phyloP scores from a whole-genome alignment of 2,888 invertebrate genomes.

The Sphaerophoria rueppellii region DNA sequence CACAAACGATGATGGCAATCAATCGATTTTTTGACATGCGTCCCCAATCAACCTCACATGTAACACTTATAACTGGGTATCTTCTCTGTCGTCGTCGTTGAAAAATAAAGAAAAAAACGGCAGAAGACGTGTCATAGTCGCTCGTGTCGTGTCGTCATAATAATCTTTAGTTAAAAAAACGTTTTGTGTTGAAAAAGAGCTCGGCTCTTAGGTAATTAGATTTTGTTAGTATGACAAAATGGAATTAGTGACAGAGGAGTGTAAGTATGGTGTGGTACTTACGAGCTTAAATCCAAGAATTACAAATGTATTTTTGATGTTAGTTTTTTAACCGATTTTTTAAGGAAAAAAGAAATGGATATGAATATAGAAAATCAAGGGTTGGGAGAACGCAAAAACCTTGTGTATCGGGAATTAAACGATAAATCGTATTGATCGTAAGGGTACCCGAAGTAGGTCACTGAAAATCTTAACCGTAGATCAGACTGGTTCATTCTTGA shows the following conservation, averaged over 20 bases:
- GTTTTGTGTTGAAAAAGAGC: not conserved
- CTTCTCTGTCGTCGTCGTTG: not conserved
- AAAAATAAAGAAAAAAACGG: not conserved
- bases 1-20: constrained; percentile 60
- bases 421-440: too few relatives aligned
- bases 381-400: not conserved
- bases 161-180: not conserved
- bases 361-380: not conserved
- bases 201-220: constrained; percentile 47
- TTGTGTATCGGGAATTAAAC: too few relatives aligned
- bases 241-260: not conserved
- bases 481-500: too few relatives aligned
- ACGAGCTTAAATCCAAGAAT: not conserved
- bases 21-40: constrained; percentile 55
- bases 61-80: not conserved
- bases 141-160: not conserved
- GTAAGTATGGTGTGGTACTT: constrained; percentile 4
- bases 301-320: constrained; percentile 16
- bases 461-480: too few relatives aligned
- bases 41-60: not conserved
- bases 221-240: constrained; percentile 15
- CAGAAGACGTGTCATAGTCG: too few relatives aligned
- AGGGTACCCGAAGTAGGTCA: too few relatives aligned
- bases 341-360: not conserved
- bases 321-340: not conserved